Conservation (phyloP, 2,888 invertebrate genomes). For the Microctonus aethiopoides region DNA sequence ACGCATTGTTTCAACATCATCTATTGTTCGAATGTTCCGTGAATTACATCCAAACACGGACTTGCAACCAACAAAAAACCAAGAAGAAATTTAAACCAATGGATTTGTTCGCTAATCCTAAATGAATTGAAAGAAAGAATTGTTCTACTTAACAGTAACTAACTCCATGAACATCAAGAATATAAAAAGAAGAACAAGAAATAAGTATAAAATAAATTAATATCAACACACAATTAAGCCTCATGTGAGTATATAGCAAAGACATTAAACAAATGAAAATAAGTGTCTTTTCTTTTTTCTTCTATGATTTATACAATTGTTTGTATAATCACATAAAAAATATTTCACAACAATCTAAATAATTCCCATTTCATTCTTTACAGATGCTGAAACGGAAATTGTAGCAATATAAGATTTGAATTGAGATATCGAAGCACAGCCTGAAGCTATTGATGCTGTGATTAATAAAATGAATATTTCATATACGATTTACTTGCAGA, state of each 20-base stretch:
- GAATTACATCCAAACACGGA: conserved; percentile 23
- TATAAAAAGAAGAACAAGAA: background rate
- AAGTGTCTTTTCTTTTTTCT: no score
- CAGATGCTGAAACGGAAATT: background rate
- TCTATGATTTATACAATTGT: no score
- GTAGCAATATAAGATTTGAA: background rate
- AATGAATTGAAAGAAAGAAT: background rate
- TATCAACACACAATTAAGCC: no score
- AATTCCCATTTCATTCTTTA: background rate
- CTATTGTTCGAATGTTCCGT: conserved; percentile 26
- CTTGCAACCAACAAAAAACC: background rate
- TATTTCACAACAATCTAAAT: background rate
- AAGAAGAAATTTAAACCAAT: conserved; percentile 1
- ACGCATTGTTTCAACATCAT: conserved; percentile 27
- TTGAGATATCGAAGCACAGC: background rate
- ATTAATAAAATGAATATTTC: background rate
- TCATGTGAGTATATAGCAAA: background rate
- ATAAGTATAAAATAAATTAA: background rate
- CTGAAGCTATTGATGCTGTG: background rate
- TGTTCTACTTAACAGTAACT: no score
- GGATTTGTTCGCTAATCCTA: background rate
- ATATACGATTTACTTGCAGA: no score
- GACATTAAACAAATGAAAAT: background rate
- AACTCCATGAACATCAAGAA: no score
- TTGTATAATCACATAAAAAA: no score